Percentiles rank a stretch among this genome's conserved stretches.
Conservation (phyloP, 2,113 vertebrate species). For the Campylomormyrus tamandua region DNA sequence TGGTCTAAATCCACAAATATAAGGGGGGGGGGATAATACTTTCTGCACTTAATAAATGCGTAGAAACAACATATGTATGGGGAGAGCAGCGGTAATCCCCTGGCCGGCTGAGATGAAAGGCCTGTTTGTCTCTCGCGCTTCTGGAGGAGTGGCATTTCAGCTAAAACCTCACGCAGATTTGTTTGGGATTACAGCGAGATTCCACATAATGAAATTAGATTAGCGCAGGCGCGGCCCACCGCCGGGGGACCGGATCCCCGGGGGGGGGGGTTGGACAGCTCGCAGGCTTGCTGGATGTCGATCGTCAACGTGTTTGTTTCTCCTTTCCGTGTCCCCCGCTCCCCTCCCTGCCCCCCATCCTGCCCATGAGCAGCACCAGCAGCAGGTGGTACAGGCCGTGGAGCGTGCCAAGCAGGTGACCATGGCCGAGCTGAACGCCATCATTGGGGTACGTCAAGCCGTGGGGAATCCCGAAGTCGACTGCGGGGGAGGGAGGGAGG, state of each 20-base stretch:
- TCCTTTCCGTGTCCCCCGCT: background rate
- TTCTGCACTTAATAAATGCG: slow-evolving; percentile 24
- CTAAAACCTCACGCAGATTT: slow-evolving; percentile 16
- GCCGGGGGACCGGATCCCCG: background rate
- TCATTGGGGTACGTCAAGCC: slow-evolving; percentile 96
- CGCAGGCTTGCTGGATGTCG: background rate
- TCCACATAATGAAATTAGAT: slow-evolving; percentile 24
- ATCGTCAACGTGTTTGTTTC: background rate
- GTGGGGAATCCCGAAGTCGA: slow-evolving; percentile 70
- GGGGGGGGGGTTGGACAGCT: background rate
- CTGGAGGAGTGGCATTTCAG: slow-evolving; percentile 13
- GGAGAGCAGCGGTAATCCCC: slow-evolving; percentile 1
- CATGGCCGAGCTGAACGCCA: slow-evolving; percentile 93
- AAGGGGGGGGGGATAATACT: background rate
- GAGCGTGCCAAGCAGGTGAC: slow-evolving; percentile 97
- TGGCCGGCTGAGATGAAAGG: slow-evolving; percentile 15
- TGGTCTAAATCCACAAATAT: slow-evolving; percentile 17
- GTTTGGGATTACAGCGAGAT: slow-evolving; percentile 24
- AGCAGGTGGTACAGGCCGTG: slow-evolving; percentile 94
- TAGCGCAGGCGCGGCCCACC: background rate
- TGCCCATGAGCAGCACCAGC: slow-evolving; percentile 71
- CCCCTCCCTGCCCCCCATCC: slow-evolving; percentile 25
- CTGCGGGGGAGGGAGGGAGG: background rate
- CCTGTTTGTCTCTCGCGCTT: slow-evolving; percentile 1
- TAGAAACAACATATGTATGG: slow-evolving; percentile 22